phyloP scores from a whole-genome alignment of 2,113 vertebrate genomes.

The Ceuthmochares aereus region DNA sequence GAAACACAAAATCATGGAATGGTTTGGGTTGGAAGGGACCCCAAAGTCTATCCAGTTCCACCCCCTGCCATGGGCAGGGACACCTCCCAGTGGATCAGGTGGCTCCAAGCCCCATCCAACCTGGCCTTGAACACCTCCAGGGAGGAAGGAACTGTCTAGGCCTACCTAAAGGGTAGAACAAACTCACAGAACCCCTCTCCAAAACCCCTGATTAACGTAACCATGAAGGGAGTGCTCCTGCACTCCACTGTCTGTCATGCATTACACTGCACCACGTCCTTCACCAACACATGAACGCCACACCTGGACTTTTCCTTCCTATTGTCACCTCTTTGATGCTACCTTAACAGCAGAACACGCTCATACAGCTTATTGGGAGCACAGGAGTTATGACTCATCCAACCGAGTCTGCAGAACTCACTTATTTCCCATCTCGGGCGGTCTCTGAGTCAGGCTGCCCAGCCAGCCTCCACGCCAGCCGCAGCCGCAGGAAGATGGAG shows the following conservation, averaged over 20 bases:
- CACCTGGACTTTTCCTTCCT: not conserved
- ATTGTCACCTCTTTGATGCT: not conserved
- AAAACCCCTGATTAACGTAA: too few species aligned
- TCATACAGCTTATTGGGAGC: not conserved
- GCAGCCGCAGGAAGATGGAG: not conserved
- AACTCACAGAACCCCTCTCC: not conserved
- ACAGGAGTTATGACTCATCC: not conserved
- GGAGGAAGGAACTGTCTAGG: too few species aligned
- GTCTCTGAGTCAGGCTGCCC: not conserved
- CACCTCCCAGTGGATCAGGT: too few species aligned
- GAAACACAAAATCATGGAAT: too few species aligned
- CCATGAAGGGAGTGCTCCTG: accelerated
- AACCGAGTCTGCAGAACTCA: not conserved
- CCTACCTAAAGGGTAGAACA: not conserved
- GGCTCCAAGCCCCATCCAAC: too few species aligned
- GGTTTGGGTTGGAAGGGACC: too few species aligned
- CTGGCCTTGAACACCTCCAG: too few species aligned
- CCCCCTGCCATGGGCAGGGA: too few species aligned
- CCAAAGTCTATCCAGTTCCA: too few species aligned
- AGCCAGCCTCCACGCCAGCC: not conserved
- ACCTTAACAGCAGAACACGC: not conserved
- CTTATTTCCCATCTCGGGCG: not conserved
- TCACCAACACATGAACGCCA: accelerated
- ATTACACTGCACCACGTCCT: not conserved
- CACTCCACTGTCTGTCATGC: accelerated